phyloP scores from a whole-genome alignment of 1,140 invertebrate genomes.

The Musca vetustissima region DNA sequence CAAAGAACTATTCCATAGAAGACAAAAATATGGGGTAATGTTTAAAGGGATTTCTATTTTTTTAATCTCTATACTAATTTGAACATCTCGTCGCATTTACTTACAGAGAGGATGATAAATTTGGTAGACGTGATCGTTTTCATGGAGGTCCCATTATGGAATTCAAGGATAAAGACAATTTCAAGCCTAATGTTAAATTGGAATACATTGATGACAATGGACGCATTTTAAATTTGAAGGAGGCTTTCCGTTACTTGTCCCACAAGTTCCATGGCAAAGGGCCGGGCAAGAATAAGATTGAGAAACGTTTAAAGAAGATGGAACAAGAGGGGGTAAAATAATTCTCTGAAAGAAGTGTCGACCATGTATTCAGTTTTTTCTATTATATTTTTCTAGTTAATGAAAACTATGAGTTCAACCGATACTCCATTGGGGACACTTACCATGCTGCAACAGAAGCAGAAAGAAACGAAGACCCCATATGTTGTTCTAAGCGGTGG shows the following conservation, averaged over 20 bases:
- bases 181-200: slow-evolving; percentile 94
- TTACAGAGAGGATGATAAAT: slow-evolving; percentile 81
- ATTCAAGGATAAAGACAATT: slow-evolving; percentile 92
- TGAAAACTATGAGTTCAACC: slow-evolving; percentile 98
- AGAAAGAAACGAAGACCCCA: slow-evolving; percentile 93
- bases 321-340: slow-evolving; percentile 83
- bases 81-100: slow-evolving; percentile 6
- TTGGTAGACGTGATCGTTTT: slow-evolving; percentile 68
- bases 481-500: slow-evolving; percentile 93
- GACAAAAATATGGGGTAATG: slow-evolving; percentile 89
- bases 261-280: slow-evolving; percentile 99
- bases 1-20: slow-evolving; percentile 95
- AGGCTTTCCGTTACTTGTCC: slow-evolving; percentile 93
- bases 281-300: slow-evolving; percentile 97
- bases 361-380: background rate
- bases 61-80: background rate
- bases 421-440: slow-evolving; percentile 96
- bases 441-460: slow-evolving; percentile 92
- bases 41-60: background rate
- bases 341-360: slow-evolving; percentile 27
- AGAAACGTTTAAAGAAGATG: slow-evolving; percentile 94
- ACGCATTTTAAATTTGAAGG: slow-evolving; percentile 83
- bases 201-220: slow-evolving; percentile 98
- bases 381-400: slow-evolving; percentile 68
- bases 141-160: slow-evolving; percentile 85